These are phyloP conservation scores for Phataginus tetradactyla DNA, from an alignment of 2,797 vertebrate genomes.

Conservation along the genomic window DNA sequence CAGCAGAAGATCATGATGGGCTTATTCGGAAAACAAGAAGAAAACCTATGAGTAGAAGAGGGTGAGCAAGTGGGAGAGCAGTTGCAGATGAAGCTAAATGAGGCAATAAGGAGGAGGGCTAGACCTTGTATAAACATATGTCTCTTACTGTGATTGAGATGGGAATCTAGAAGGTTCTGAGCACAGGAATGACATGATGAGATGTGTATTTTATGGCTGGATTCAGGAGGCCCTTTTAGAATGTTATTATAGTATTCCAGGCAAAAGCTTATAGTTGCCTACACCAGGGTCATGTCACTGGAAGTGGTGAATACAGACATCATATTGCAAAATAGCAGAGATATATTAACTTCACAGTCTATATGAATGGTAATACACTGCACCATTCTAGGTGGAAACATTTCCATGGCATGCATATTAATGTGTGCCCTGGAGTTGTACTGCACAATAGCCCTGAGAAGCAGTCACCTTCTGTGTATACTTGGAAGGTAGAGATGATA, in stretches of 20 bases:
- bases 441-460: background rate
- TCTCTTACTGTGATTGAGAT: background rate
- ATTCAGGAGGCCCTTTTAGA: background rate
- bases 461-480: background rate
- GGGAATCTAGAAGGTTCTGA: background rate
- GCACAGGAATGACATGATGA: background rate
- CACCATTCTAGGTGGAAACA: background rate
- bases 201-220: background rate
- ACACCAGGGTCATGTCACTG: background rate
- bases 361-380: background rate
- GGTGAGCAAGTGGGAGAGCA: background rate
- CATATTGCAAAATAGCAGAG: background rate
- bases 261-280: background rate
- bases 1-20: background rate
- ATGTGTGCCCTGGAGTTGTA: background rate
- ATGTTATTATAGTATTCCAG: background rate
- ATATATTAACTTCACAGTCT: background rate
- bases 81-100: background rate
- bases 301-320: background rate
- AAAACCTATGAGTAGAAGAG: background rate
- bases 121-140: background rate
- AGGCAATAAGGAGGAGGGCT: background rate
- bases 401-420: background rate
- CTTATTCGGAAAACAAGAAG: background rate
- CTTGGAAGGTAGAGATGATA: background rate